Evolutionary conservation across 2,888 invertebrate species (phyloP).

Genomic region (Gastracanthus pulcherrimus): DNA sequence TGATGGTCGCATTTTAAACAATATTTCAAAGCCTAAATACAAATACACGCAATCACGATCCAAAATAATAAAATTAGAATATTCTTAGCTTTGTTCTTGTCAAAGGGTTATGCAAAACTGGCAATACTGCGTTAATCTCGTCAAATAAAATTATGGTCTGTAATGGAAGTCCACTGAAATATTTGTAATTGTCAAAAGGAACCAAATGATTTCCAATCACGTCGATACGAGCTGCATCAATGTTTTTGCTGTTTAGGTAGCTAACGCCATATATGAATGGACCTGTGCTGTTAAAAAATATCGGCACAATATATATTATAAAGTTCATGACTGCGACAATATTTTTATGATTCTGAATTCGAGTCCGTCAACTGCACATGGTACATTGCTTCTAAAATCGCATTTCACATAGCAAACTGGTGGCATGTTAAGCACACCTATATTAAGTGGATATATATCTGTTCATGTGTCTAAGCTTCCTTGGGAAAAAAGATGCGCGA

Average conservation of each 20-base stretch:
- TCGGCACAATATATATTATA: not conserved
- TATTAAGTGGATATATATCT: not conserved
- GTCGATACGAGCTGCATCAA: not conserved
- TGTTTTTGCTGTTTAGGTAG: not conserved
- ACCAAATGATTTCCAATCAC: not conserved
- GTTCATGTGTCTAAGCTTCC: not conserved
- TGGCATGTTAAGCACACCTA: not conserved
- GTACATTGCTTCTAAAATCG: not conserved
- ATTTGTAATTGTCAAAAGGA: not conserved
- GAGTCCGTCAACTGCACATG: not conserved
- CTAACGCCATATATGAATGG: not conserved
- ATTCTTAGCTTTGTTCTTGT: not conserved
- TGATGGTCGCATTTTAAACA: not conserved
- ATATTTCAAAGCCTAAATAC: not conserved
- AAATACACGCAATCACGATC: not conserved
- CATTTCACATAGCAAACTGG: not conserved
- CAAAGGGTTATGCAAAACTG: not conserved
- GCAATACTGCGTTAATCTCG: not conserved
- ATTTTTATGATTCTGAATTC: not conserved
- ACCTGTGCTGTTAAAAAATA: not conserved
- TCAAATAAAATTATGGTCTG: not conserved
- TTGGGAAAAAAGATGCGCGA: not conserved
- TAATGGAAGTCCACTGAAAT: not conserved
- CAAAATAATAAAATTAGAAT: not conserved
- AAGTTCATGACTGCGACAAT: not conserved